Evolutionary conservation across 1,140 invertebrate species (phyloP), one percentile per base, ranked within the genome.

Genomic region (Diorhabda sublineata): DNA sequence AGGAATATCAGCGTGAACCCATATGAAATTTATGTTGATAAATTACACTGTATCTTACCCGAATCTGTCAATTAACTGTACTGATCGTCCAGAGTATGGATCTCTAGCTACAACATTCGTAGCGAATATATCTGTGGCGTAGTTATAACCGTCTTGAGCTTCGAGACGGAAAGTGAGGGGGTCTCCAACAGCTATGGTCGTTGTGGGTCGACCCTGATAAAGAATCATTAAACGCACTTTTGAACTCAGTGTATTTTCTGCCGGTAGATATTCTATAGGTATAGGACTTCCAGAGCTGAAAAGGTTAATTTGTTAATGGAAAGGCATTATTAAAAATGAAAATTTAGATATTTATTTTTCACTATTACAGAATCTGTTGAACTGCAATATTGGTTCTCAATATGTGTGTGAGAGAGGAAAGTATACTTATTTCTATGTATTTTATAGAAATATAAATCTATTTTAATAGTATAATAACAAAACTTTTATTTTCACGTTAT

Each of bases 181-280:
- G 84, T 97, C 94, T 7, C 94, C 94, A n/a, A 97, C 94, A 3
- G 94, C 94, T 58, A 97, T 96, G 0, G 94, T 96, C 0, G 94
- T 96, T 0, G 94, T 96, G 1, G 94, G 94, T 73, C 93, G 83
- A 11, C 93, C 93, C 82, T 96, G 91, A 78, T 95, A 96, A 5
- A 96, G 76, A 70, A 96, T 94, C 81, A 93, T 84, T 67, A 96
- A 79, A 26, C 92, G 87, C 0, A 96, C 92, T 79, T 93, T 90
- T 0, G 92, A 94, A 78, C 93, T 95, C 2, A 96, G 77, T 0
- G 93, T 93, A 76, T 95, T 95, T 79, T 96, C 93, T 2, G 94
- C 93, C 44, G 93, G 93, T 3, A 96, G 80, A 78, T 95, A 95
- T 78, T 96, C 93, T 61, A 96, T 95, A 5, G 93, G 93, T 71